Conservation (phyloP, 2,888 invertebrate genomes). For the Physocephala rufipes region DNA sequence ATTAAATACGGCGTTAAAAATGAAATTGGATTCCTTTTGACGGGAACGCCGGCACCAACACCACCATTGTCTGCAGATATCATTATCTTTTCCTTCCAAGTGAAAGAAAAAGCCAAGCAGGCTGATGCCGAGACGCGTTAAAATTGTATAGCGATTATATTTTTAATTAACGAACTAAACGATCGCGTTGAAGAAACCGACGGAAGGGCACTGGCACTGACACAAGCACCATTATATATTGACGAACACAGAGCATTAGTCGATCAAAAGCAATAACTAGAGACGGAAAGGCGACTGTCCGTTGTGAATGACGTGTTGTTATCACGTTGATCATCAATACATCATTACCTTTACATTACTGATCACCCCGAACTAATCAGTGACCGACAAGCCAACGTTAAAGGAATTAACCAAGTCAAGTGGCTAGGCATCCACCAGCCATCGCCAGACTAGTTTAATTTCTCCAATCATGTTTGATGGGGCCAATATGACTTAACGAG, state of each 20-base stretch:
- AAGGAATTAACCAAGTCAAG: not conserved
- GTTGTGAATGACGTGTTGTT: conserved; percentile 46
- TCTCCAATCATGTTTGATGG: no score
- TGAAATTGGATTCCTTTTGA: not conserved
- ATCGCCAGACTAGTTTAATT: not conserved
- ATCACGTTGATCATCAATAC: conserved; percentile 51
- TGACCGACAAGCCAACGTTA: not conserved
- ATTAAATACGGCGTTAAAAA: conserved; percentile 9
- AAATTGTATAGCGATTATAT: conserved; percentile 46
- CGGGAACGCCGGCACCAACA: not conserved
- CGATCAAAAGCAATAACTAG: not conserved
- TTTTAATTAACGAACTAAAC: conserved; percentile 50
- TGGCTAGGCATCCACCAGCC: not conserved
- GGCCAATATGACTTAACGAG: no score
- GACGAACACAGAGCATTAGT: not conserved
- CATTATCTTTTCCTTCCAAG: not conserved
- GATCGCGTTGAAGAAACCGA: conserved; percentile 48
- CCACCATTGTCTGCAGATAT: not conserved
- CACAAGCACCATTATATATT: no score
- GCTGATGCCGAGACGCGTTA: not conserved
- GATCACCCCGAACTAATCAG: conserved; percentile 49
- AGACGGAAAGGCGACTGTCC: conserved; percentile 2
- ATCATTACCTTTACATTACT: conserved; percentile 52
- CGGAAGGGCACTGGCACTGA: not conserved
- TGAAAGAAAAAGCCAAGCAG: not conserved